Conservation (phyloP, 2,888 invertebrate genomes). For the Drosophila phalerata region DNA sequence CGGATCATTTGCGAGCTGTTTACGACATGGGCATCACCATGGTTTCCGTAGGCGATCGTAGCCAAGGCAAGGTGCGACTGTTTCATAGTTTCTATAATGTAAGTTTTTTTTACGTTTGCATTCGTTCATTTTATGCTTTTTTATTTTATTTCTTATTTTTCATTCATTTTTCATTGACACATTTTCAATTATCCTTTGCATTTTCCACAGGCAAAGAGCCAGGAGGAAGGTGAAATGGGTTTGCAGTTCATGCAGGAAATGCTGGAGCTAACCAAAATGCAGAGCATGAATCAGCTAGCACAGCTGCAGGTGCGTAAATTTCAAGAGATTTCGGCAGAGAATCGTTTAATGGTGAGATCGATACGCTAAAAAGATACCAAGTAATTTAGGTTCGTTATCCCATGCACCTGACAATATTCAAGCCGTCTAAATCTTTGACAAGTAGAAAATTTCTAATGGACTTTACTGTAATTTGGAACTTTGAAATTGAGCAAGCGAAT, state of each 20-base stretch:
- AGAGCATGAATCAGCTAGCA: constrained; percentile 85
- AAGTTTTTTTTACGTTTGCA: constrained; percentile 83
- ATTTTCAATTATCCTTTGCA: not conserved
- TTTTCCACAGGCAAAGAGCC: constrained; percentile 90
- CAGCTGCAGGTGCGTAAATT: constrained; percentile 83
- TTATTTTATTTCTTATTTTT: not conserved
- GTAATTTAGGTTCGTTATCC: not conserved
- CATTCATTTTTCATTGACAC: not conserved
- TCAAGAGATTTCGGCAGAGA: constrained; percentile 16
- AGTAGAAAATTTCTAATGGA: not conserved
- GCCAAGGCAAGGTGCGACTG: constrained; percentile 93
- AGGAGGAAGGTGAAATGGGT: constrained; percentile 96
- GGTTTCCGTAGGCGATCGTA: constrained; percentile 91
- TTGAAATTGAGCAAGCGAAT: not conserved
- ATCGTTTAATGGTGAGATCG: constrained; percentile 33
- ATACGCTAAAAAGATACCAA: constrained; percentile 4
- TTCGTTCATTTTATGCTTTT: constrained; percentile 33
- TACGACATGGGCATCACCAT: constrained; percentile 98
- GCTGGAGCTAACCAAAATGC: constrained; percentile 93
- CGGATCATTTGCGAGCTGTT: constrained; percentile 94
- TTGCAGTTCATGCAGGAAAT: constrained; percentile 98
- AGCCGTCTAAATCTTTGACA: not conserved
- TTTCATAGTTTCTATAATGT: constrained; percentile 95
- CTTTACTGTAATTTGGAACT: not conserved
- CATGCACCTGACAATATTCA: not conserved